These are phyloP conservation scores for Corvus moneduloides DNA, from an alignment of 2,113 vertebrate genomes.

Conservation along the genomic window DNA sequence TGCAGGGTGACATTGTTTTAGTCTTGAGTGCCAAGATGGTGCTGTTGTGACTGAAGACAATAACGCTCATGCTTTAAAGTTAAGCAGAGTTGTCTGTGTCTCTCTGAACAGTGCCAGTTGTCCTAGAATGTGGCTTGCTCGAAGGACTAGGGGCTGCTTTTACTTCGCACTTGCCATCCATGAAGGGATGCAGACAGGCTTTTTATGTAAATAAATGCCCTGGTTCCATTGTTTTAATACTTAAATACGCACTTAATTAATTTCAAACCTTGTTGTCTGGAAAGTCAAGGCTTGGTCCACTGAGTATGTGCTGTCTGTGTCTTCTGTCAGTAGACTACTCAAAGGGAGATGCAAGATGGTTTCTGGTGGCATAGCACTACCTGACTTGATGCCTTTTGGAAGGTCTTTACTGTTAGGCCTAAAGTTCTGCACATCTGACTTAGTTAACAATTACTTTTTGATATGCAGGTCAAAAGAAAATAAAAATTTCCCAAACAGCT, in stretches of 20 bases:
- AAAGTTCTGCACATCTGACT: not conserved
- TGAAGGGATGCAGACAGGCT: not conserved
- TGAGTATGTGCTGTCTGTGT: not conserved
- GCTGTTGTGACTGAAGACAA: not conserved
- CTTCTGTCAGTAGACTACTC: not conserved
- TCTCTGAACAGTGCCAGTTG: not conserved
- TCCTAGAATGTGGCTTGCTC: not conserved
- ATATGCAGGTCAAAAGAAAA: not conserved
- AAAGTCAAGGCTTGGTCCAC: not conserved
- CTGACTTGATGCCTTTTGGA: not conserved
- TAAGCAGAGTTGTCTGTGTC: not conserved
- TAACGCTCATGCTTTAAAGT: not conserved
- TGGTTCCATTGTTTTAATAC: not conserved
- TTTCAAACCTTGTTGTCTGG: not conserved
- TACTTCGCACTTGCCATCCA: not conserved
- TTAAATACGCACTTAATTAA: accelerated
- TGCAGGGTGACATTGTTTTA: not conserved
- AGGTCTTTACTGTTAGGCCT: not conserved
- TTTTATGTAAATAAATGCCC: not conserved
- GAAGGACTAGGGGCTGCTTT: not conserved
- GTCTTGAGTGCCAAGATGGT: not conserved
- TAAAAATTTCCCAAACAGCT: not conserved
- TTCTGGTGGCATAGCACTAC: not conserved
- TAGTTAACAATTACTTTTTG: not conserved
- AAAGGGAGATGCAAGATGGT: not conserved